Base-by-base conservation (phyloP, 2,797 vertebrate genomes). In the Erethizon dorsatum region DNA sequence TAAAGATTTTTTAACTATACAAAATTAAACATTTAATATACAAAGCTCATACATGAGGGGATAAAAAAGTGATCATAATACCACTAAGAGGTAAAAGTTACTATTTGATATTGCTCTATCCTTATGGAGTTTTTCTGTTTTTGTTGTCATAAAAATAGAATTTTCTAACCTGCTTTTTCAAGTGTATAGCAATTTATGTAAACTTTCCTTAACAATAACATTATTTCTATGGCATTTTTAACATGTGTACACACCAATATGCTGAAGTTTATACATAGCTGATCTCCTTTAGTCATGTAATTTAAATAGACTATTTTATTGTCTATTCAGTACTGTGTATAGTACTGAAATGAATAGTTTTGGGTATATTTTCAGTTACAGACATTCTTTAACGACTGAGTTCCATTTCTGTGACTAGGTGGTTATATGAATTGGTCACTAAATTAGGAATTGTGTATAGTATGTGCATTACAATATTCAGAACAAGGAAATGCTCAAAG, bases 151-250 rank as follows among this genome's bases (percentile, higher is more conserved):
- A 63, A 88, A 52, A 92, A 59, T 59, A 45, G 61, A 91, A 57
- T 91, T 86, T 89, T 89, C n/a, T 90, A 80, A 86, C 37, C 14
- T 78, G 7, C 37, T 87, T 47, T 69, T 92, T 90, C 31, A 18
- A 0, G 50, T 69, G 2, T 52, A 63, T 50, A 85, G 41, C 52
- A 83, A 2, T 22, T 1, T 80, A 54, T 47, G 17, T 54, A 47
- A 67, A 50, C 45, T 89, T 92, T 73, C 28, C 37, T 83, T 94
- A 67, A 26, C 18, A 80, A 3, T 80, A 94, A 45, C 24, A 85
- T 78, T 78, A 78, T 90, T 88, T 95, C 85, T 80, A 6, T 59
- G 50, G 28, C 79, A 54, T 67, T 90, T 85, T 69, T 88, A 95
- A 85, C 28, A 26, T 26, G 33, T 80, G 1, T 59, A 28, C 37